Conservation (phyloP, 2,888 invertebrate species). For the Pheosia tremula region DNA sequence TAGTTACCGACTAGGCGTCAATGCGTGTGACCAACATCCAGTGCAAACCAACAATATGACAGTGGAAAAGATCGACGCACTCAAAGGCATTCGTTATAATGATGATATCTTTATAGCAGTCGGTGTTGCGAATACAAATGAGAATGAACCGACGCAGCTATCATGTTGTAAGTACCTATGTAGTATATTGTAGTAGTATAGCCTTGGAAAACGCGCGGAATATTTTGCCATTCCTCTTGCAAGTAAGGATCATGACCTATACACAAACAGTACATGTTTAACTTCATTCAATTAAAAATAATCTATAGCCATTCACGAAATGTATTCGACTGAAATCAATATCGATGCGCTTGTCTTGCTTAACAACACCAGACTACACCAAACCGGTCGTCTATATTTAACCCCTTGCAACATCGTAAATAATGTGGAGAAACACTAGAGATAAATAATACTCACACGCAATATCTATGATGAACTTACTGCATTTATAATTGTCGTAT, state of each 20-base stretch:
- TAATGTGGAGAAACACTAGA: constrained; percentile 32
- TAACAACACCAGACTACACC: constrained; percentile 35
- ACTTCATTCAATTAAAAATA: neutral
- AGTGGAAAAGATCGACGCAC: constrained; percentile 57
- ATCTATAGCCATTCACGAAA: neutral
- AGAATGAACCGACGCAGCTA: constrained; percentile 50
- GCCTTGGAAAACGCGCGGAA: constrained; percentile 47
- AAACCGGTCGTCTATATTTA: constrained; percentile 56
- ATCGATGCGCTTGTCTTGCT: constrained; percentile 37
- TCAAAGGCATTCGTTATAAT: constrained; percentile 54
- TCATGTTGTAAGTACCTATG: constrained; percentile 27
- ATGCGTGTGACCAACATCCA: constrained; percentile 13
- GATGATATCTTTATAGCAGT: constrained; percentile 57
- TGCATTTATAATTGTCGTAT: constrained; percentile 16
- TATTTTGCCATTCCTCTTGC: constrained; percentile 35
- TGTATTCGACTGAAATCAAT: constrained; percentile 39
- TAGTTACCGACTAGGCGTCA: neutral
- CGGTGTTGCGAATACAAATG: constrained; percentile 53
- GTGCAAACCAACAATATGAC: constrained; percentile 29
- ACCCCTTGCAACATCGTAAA: constrained; percentile 53
- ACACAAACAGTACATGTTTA: neutral
- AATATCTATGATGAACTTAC: constrained; percentile 17
- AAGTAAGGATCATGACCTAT: constrained; percentile 23
- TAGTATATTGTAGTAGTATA: constrained; percentile 25
- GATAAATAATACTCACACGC: constrained; percentile 24